Conservation (phyloP, 23 tunicate species). For the Corella eumyota region DNA sequence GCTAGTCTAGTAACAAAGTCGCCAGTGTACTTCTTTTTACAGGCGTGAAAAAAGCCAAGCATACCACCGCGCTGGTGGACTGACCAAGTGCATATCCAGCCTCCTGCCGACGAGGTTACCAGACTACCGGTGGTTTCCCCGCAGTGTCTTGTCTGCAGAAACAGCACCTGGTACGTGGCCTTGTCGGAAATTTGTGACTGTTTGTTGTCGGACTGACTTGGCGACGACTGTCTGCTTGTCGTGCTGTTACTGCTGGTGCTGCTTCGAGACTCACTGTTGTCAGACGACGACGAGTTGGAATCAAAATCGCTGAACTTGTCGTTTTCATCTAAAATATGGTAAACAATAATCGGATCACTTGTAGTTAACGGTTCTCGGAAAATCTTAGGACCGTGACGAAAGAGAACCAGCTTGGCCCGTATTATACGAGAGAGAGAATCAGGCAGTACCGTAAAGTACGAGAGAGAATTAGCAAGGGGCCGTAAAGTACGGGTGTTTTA, state of each 20-base stretch:
- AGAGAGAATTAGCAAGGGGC: no score
- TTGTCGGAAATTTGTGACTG: slow-evolving; percentile 9
- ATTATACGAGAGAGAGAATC: no score
- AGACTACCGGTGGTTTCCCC: slow-evolving; percentile 24
- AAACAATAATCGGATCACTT: no score
- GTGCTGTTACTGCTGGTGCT: no score
- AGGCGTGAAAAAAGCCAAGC: slow-evolving; percentile 39
- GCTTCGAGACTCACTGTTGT: no score
- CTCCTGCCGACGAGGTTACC: slow-evolving; percentile 30
- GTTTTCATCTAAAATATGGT: no score
- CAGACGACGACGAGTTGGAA: neutral
- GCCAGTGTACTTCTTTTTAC: slow-evolving; percentile 12
- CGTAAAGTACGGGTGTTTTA: no score
- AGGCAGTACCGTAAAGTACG: no score
- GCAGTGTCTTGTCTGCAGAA: slow-evolving; percentile 48
- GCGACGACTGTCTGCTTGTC: neutral
- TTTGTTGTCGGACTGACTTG: neutral
- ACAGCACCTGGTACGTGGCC: slow-evolving; percentile 49
- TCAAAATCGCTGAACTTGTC: no score
- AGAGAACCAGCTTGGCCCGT: no score
- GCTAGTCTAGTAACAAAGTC: slow-evolving; percentile 53
- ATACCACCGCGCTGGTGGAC: slow-evolving; percentile 76
- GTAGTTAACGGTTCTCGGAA: no score
- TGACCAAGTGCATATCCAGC: slow-evolving; percentile 83
- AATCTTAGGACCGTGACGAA: no score